Conservation (phyloP, 2,888 invertebrate species). For the Camponotus fellah region DNA sequence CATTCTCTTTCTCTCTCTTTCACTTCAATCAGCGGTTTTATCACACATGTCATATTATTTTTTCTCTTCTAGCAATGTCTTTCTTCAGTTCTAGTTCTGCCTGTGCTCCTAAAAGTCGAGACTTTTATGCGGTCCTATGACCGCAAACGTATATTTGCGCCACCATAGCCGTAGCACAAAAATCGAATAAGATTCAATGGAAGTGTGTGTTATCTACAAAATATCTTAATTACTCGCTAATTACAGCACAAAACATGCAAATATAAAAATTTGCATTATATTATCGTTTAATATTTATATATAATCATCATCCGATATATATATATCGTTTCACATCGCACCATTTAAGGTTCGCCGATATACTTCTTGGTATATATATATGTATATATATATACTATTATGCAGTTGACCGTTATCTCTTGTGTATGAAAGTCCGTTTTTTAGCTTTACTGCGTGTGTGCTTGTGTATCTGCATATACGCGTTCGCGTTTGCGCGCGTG, state of each 20-base stretch:
- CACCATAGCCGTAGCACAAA: slow-evolving; percentile 70
- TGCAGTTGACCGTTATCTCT: slow-evolving; percentile 67
- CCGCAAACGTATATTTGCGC: slow-evolving; percentile 64
- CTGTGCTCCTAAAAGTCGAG: slow-evolving; percentile 80
- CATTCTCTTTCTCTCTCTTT: slow-evolving; percentile 47
- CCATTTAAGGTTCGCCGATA: slow-evolving; percentile 76
- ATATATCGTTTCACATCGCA: slow-evolving; percentile 74
- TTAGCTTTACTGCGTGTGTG: slow-evolving; percentile 11
- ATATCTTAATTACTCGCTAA: slow-evolving; percentile 86
- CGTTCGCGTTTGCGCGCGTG: not conserved
- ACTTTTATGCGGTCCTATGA: slow-evolving; percentile 75
- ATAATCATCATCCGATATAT: slow-evolving; percentile 82
- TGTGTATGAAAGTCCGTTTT: slow-evolving; percentile 62
- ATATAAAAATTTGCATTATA: slow-evolving; percentile 85
- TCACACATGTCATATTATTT: slow-evolving; percentile 58
- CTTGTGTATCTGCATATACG: not conserved
- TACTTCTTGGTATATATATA: slow-evolving; percentile 68
- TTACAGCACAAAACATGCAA: slow-evolving; percentile 86
- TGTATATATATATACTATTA: slow-evolving; percentile 52
- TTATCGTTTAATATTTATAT: slow-evolving; percentile 83
- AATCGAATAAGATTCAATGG: slow-evolving; percentile 84
- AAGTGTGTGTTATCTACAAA: slow-evolving; percentile 85
- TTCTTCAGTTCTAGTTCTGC: slow-evolving; percentile 75
- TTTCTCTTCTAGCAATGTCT: slow-evolving; percentile 70
- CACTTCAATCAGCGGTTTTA: slow-evolving; percentile 60